phyloP scores from a whole-genome alignment of 1,140 invertebrate species.

The Popillia japonica region DNA sequence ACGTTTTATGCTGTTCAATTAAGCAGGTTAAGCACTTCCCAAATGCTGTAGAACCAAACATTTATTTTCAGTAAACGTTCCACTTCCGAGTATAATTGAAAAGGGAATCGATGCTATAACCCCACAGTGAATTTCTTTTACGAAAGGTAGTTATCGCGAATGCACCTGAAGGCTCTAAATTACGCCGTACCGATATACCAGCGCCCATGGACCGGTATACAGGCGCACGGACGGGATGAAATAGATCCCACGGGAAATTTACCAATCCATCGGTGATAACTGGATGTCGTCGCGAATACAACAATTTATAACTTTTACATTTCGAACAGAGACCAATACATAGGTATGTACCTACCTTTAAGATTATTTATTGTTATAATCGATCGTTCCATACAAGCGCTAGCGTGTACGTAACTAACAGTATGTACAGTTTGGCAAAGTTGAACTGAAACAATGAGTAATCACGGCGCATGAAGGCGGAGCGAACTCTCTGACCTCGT shows the following conservation, averaged over 20 bases:
- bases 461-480: no score
- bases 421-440: no score
- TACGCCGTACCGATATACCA: neutral
- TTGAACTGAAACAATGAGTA: no score
- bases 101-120: neutral
- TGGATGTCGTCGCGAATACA: neutral
- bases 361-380: no score
- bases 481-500: no score
- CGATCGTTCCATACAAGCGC: no score
- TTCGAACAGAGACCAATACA: neutral
- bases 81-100: constrained; percentile 6
- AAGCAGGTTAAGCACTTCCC: neutral
- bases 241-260: constrained; percentile 29
- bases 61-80: constrained; percentile 9
- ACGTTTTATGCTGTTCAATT: neutral
- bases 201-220: neutral
- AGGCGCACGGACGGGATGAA: neutral
- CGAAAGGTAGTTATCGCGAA: constrained; percentile 2
- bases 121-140: constrained; percentile 7
- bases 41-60: constrained; percentile 6
- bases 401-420: no score
- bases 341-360: no score
- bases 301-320: constrained; percentile 24
- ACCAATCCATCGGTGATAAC: constrained; percentile 29
- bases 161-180: constrained; percentile 29